Percentiles rank a stretch among this genome's conserved stretches.
phyloP scores from a whole-genome alignment of 2,888 invertebrate genomes.

The Volucella bombylans region DNA sequence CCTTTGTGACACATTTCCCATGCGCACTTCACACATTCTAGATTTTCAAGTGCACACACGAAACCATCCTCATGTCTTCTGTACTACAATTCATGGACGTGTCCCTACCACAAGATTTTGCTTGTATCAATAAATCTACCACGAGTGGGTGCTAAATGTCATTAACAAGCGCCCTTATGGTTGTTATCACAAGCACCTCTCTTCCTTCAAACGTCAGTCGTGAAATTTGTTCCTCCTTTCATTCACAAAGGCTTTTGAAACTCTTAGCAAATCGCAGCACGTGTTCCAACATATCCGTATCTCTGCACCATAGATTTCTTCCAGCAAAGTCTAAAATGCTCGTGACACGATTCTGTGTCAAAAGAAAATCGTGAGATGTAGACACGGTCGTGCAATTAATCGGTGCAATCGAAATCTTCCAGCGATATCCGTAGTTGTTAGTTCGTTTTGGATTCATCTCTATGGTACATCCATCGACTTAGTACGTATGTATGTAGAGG shows the following conservation, averaged over 20 bases:
- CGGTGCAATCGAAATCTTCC: constrained; percentile 37
- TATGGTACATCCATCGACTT: constrained; percentile 20
- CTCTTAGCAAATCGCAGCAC: constrained; percentile 28
- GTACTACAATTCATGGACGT: no score
- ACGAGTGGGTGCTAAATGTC: constrained; percentile 13
- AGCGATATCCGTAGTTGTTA: constrained; percentile 22
- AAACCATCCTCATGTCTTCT: not conserved
- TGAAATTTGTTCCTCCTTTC: constrained; percentile 23
- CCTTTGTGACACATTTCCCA: no score
- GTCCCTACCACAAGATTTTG: no score
- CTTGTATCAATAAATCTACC: not conserved
- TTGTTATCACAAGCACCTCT: constrained; percentile 34
- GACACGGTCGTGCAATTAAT: constrained; percentile 35
- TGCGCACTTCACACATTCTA: no score
- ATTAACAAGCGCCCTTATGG: constrained; percentile 14
- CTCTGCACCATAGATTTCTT: not conserved
- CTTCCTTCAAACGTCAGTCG: constrained; percentile 3
- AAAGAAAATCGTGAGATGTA: constrained; percentile 41
- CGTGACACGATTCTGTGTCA: constrained; percentile 46
- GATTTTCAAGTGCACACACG: no score
- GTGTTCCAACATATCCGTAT: constrained; percentile 19
- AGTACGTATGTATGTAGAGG: no score
- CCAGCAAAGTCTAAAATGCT: constrained; percentile 21
- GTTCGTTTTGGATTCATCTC: not conserved
- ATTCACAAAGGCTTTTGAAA: constrained; percentile 26